Conservation (phyloP, 2,888 invertebrate genomes). For the Aphodius sticticus region DNA sequence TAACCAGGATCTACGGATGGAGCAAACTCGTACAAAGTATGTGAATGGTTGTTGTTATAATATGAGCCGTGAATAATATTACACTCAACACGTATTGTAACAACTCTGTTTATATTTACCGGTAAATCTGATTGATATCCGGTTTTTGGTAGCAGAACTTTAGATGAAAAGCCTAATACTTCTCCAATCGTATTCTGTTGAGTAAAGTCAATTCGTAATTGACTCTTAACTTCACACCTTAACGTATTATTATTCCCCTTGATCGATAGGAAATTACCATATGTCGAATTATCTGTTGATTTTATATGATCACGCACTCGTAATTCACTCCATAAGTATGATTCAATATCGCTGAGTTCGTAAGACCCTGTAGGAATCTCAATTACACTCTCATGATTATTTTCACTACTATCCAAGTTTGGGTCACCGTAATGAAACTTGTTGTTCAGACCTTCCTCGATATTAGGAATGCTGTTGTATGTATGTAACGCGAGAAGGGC, state of each 20-base stretch:
- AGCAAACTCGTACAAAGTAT: too few species aligned
- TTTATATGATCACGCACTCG: background rate
- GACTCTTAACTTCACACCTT: conserved; percentile 39
- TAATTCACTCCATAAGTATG: conserved; percentile 37
- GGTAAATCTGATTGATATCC: too few species aligned
- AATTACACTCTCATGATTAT: conserved; percentile 37
- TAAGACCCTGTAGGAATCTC: conserved; percentile 50
- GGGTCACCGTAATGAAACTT: conserved; percentile 43
- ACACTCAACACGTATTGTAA: too few species aligned
- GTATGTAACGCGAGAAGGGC: conserved; percentile 50
- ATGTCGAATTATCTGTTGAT: conserved; percentile 11
- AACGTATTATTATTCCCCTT: conserved; percentile 49
- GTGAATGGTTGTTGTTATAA: too few species aligned
- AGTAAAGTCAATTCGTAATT: conserved; percentile 30
- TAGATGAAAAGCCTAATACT: too few species aligned
- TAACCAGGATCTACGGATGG: too few species aligned
- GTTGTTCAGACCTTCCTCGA: conserved; percentile 50
- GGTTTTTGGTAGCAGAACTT: too few species aligned
- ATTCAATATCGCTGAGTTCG: conserved; percentile 50
- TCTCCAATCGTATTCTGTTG: conserved; percentile 21
- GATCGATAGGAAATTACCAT: conserved; percentile 24
- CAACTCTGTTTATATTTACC: too few species aligned
- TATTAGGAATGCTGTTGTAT: conserved; percentile 52
- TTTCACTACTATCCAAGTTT: conserved; percentile 14
- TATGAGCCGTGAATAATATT: too few species aligned